Conservation (phyloP, 1,140 invertebrate species). For the Hetaerina americana region DNA sequence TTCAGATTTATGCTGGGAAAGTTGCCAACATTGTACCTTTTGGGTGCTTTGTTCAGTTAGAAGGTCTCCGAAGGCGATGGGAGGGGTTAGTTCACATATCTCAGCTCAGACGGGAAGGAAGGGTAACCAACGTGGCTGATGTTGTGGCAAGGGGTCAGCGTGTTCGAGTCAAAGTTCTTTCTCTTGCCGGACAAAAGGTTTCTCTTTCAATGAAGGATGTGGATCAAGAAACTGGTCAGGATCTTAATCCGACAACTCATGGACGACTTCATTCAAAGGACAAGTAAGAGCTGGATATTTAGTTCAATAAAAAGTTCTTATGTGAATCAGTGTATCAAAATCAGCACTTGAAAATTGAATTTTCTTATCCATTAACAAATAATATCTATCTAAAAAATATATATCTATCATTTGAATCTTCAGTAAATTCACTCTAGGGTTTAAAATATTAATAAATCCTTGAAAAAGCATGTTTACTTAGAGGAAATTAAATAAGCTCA, state of each 20-base stretch:
- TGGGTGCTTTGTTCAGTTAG: constrained; percentile 94
- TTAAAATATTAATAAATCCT: too few species aligned
- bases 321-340: too few species aligned
- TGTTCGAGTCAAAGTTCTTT: constrained; percentile 79
- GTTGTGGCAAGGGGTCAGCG: constrained; percentile 82
- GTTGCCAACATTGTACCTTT: constrained; percentile 93
- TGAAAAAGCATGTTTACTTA: too few species aligned
- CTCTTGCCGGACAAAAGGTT: constrained; percentile 83
- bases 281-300: neutral
- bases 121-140: constrained; percentile 89
- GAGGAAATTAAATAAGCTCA: too few species aligned
- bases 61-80: constrained; percentile 73
- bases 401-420: too few species aligned
- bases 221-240: constrained; percentile 85
- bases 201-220: constrained; percentile 98
- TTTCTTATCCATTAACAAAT: too few species aligned
- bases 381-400: too few species aligned
- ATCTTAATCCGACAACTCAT: constrained; percentile 72
- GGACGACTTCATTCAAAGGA: constrained; percentile 2
- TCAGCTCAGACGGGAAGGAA: constrained; percentile 79
- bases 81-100: constrained; percentile 98
- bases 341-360: too few species aligned
- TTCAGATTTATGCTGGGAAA: constrained; percentile 81
- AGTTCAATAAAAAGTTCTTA: neutral
- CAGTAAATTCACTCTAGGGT: too few species aligned